Conservation (phyloP, 2,888 invertebrate genomes). For the Epiblema foenella region DNA sequence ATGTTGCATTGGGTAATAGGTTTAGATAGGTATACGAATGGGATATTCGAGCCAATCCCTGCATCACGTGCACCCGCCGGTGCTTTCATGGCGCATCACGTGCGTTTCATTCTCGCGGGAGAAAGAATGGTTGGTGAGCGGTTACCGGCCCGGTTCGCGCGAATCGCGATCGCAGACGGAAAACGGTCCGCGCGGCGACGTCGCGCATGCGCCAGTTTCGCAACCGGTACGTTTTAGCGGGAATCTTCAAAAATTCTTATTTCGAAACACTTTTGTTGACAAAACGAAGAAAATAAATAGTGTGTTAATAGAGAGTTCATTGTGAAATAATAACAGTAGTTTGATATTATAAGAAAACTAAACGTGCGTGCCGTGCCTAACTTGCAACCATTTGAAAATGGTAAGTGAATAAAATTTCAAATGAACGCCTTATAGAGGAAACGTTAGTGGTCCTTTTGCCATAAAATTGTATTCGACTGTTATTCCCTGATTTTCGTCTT, state of each 20-base stretch:
- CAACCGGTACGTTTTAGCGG: conserved; percentile 60
- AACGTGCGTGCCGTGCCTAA: not conserved
- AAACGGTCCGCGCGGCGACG: conserved; percentile 66
- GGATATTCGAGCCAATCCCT: conserved; percentile 16
- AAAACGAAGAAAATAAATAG: not conserved
- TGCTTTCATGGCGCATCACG: conserved; percentile 73
- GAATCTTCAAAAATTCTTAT: conserved; percentile 51
- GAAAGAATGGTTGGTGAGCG: conserved; percentile 68
- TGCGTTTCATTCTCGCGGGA: conserved; percentile 63
- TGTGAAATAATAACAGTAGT: conserved; percentile 16
- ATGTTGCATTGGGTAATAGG: not conserved
- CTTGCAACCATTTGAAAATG: conserved; percentile 10
- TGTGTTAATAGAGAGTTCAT: not conserved
- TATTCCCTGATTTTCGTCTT: too few relatives aligned
- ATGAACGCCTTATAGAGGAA: too few relatives aligned
- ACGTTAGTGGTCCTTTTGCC: too few relatives aligned
- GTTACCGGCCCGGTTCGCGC: conserved; percentile 50
- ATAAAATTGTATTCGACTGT: too few relatives aligned
- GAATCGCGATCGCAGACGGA: conserved; percentile 60
- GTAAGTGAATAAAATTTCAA: conserved; percentile 24
- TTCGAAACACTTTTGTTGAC: not conserved
- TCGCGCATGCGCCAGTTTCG: conserved; percentile 67
- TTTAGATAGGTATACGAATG: not conserved
- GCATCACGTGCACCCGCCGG: conserved; percentile 54
- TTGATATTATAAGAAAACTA: not conserved